Evolutionary conservation across 2,888 invertebrate species (phyloP).

Genomic region (Microctonus brassicae): DNA sequence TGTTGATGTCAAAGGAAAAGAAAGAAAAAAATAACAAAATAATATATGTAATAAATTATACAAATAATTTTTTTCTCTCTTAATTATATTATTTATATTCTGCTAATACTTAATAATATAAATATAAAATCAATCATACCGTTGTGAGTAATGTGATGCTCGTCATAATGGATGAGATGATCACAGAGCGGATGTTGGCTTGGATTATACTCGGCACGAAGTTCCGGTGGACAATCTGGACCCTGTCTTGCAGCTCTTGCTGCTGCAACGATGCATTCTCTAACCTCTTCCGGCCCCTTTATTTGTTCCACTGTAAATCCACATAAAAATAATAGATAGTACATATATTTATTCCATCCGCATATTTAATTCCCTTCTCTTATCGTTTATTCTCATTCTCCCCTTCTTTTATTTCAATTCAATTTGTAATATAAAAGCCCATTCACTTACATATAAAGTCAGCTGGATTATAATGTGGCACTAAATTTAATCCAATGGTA

Average conservation of each 20-base stretch:
- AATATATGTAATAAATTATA: background rate
- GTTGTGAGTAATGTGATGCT: conserved; percentile 66
- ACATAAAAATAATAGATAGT: conserved; percentile 26
- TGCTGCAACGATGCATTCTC: conserved; percentile 78
- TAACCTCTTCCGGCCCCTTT: conserved; percentile 78
- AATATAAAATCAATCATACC: conserved; percentile 50
- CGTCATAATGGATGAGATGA: conserved; percentile 67
- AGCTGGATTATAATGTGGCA: conserved; percentile 87
- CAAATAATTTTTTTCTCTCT: too few species aligned
- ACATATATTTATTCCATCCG: background rate
- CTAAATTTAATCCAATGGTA: conserved; percentile 78
- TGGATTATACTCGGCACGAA: conserved; percentile 68
- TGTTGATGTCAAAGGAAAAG: conserved; percentile 47
- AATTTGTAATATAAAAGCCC: background rate
- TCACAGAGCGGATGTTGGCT: conserved; percentile 67
- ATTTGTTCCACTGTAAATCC: conserved; percentile 80
- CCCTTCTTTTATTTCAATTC: background rate
- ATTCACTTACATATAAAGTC: conserved; percentile 78
- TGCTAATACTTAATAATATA: conserved; percentile 11
- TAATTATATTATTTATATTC: background rate
- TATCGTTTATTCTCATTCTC: background rate
- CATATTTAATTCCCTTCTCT: background rate
- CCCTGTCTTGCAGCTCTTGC: conserved; percentile 75
- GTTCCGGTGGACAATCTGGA: conserved; percentile 74
- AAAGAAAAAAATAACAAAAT: background rate